Percentiles rank a stretch among this genome's conserved stretches.
phyloP scores from a whole-genome alignment of 2,113 vertebrate species.

The Myodes glareolus region DNA sequence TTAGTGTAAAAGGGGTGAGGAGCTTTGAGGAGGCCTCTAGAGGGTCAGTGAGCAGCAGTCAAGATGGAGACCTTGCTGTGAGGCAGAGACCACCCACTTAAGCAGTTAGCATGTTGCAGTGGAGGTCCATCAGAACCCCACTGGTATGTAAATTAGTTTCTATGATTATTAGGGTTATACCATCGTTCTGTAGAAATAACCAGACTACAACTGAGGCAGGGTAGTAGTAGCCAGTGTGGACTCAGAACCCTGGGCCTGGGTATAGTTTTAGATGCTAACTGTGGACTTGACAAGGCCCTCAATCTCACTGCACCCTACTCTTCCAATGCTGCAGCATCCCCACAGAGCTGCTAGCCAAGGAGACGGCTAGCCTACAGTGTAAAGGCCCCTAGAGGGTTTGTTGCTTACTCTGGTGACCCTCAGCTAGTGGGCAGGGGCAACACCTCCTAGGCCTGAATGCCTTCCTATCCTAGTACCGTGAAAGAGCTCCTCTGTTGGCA shows the following conservation, averaged over 20 bases:
- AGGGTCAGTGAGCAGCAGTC: not conserved
- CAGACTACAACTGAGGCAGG: not conserved
- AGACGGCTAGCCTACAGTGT: not conserved
- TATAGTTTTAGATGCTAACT: not conserved
- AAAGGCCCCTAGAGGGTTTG: not conserved
- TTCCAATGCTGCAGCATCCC: not conserved
- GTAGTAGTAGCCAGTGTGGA: not conserved
- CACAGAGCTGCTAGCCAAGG: not conserved
- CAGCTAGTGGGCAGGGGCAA: not conserved
- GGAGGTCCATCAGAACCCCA: not conserved
- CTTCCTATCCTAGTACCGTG: not conserved
- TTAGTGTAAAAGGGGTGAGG: too few relatives aligned
- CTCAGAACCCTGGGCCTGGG: not conserved
- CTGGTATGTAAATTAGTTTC: not conserved
- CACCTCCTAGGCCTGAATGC: not conserved
- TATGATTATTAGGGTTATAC: not conserved
- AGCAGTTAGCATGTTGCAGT: accelerated
- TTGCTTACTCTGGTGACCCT: not conserved
- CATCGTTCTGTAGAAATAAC: not conserved
- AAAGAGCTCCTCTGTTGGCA: not conserved
- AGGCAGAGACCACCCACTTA: not conserved
- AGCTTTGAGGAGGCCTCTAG: not conserved
- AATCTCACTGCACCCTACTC: not conserved
- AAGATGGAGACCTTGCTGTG: not conserved
- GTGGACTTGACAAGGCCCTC: not conserved